Conservation (phyloP, 2,797 vertebrate genomes). For the Graptemys geographica region DNA sequence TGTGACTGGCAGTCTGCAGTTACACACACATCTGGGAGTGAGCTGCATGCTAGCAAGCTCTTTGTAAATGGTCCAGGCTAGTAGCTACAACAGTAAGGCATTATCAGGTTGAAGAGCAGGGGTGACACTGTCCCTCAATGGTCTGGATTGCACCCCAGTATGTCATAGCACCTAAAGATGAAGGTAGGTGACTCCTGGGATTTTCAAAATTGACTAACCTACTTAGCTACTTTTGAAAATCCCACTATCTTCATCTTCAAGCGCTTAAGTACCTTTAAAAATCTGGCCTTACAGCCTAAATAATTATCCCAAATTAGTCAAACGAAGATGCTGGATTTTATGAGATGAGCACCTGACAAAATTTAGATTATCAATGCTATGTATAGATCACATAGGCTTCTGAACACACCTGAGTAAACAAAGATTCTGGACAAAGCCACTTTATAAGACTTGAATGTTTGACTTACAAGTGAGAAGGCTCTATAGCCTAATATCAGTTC, state of each 20-base stretch:
- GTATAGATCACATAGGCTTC: neutral
- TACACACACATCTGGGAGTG: neutral
- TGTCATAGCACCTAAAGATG: neutral
- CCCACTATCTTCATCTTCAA: neutral
- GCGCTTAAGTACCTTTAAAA: neutral
- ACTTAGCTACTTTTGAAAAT: neutral
- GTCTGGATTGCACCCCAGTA: neutral
- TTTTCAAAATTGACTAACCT: neutral
- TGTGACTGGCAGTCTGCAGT: neutral
- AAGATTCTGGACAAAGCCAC: neutral
- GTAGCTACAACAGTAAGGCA: neutral
- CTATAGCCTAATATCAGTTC: neutral
- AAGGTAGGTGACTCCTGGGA: neutral
- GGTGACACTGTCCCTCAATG: neutral
- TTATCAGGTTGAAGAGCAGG: neutral
- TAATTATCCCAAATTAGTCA: neutral
- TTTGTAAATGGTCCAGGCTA: neutral
- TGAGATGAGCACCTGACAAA: no score
- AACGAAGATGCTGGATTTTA: neutral
- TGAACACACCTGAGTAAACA: neutral
- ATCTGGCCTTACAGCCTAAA: neutral
- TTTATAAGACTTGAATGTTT: neutral
- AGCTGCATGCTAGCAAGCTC: neutral
- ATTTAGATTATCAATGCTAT: neutral
- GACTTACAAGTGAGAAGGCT: neutral